Percentiles rank a stretch among this genome's conserved stretches.
phyloP scores from a whole-genome alignment of 37 sponge, comb jelly and placozoan genomes.

The Oscarella lobularis region DNA sequence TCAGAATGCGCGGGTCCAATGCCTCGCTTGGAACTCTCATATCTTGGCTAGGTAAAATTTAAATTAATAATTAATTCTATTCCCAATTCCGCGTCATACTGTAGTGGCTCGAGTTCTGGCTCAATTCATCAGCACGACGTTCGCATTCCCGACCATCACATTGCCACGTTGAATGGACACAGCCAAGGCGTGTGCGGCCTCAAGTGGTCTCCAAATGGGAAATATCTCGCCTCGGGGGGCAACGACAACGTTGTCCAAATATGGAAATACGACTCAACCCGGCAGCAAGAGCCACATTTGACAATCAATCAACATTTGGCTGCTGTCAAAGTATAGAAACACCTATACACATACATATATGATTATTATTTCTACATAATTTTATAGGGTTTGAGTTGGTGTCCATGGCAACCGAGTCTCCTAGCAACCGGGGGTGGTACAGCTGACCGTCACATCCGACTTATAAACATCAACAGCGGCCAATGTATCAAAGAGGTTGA shows the following conservation, averaged over 20 bases:
- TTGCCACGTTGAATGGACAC: slow-evolving; percentile 32
- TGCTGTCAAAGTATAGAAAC: slow-evolving; percentile 64
- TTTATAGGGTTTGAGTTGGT: slow-evolving; percentile 69
- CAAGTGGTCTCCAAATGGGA: slow-evolving; percentile 62
- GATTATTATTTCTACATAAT: neutral
- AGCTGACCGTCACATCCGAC: slow-evolving; percentile 49
- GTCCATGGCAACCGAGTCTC: slow-evolving; percentile 62
- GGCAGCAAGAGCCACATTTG: slow-evolving; percentile 13
- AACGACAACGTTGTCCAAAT: slow-evolving; percentile 76
- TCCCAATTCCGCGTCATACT: neutral
- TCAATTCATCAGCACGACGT: slow-evolving; percentile 69
- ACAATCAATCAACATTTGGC: slow-evolving; percentile 62
- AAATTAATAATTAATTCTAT: neutral
- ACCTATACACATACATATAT: neutral
- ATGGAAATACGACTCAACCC: slow-evolving; percentile 33
- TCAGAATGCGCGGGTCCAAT: slow-evolving; percentile 43
- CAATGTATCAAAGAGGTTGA: slow-evolving; percentile 11
- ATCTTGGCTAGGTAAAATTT: slow-evolving; percentile 25
- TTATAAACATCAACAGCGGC: slow-evolving; percentile 74
- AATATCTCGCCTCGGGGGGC: slow-evolving; percentile 74
- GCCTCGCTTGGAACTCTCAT: slow-evolving; percentile 68
- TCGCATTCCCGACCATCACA: slow-evolving; percentile 10
- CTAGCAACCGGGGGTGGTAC: slow-evolving; percentile 87
- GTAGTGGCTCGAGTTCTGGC: slow-evolving; percentile 58
- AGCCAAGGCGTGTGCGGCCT: slow-evolving; percentile 82